A percentile compares a stretch with the other conserved stretches of the same genome.
These are phyloP conservation scores for Synergus itoensis DNA, from an alignment of 2,888 invertebrate species.

Conservation along the genomic window DNA sequence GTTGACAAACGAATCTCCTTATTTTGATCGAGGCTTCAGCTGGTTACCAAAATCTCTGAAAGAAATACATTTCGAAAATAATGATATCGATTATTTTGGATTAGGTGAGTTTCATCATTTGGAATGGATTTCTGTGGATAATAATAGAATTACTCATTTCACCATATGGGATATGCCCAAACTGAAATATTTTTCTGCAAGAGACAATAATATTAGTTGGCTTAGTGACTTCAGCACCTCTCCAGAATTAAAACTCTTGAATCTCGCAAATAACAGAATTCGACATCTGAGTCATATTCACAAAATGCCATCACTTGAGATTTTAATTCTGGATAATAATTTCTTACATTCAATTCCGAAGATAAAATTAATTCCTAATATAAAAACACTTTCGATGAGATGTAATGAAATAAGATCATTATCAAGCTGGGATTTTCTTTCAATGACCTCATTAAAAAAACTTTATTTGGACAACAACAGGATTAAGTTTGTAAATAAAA, in stretches of 20 bases:
- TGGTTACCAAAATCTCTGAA: constrained; percentile 25
- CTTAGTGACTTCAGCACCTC: constrained; percentile 24
- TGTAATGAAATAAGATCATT: constrained; percentile 14
- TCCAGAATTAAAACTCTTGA: not conserved
- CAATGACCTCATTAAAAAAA: not conserved
- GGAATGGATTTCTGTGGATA: not conserved
- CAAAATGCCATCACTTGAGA: not conserved
- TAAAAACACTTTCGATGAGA: constrained; percentile 11
- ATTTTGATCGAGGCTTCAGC: constrained; percentile 15
- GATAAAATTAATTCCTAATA: constrained; percentile 6
- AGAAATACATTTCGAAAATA: constrained; percentile 31
- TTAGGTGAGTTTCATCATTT: constrained; percentile 2
- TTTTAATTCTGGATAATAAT: constrained; percentile 24
- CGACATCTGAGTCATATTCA: constrained; percentile 23
- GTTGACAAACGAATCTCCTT: constrained; percentile 26
- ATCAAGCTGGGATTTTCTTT: not conserved
- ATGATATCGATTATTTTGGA: constrained; percentile 16
- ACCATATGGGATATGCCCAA: not conserved
- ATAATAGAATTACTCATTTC: constrained; percentile 3
- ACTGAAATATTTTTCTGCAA: constrained; percentile 1
- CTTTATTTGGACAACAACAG: constrained; percentile 28
- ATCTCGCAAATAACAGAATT: constrained; percentile 24
- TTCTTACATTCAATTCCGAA: constrained; percentile 15
- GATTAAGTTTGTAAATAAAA: not conserved
- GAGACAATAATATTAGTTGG: constrained; percentile 14